A percentile compares a stretch with the other conserved stretches of the same genome.
These are phyloP conservation scores for Gymnocypris eckloni DNA, from an alignment of 2,797 vertebrate genomes.

Conservation along the genomic window DNA sequence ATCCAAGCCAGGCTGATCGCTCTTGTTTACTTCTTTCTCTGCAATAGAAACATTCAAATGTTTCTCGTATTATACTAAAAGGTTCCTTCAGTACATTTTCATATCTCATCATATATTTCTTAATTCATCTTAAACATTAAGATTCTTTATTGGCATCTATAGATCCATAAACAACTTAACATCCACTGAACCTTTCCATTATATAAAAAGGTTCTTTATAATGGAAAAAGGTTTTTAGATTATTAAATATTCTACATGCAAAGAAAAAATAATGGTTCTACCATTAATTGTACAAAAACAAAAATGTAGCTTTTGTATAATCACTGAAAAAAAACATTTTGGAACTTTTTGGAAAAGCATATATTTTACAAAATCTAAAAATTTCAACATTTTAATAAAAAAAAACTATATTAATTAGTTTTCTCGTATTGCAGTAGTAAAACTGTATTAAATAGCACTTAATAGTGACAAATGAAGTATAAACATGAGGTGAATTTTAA, in stretches of 20 bases:
- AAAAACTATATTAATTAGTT: neutral
- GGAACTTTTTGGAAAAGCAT: neutral
- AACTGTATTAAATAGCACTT: neutral
- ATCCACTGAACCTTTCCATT: neutral
- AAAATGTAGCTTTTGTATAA: neutral
- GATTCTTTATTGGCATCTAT: neutral
- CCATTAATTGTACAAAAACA: too few relatives aligned
- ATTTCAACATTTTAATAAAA: neutral
- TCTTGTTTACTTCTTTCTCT: constrained; percentile 54
- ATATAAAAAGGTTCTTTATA: neutral
- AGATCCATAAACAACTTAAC: neutral
- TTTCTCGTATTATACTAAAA: constrained; percentile 15
- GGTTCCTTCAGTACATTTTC: neutral
- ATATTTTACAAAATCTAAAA: neutral
- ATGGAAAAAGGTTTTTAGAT: neutral
- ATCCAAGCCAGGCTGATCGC: constrained; percentile 29
- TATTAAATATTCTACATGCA: neutral
- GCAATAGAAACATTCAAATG: constrained; percentile 45
- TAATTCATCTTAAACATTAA: neutral
- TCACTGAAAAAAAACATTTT: neutral
- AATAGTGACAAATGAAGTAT: neutral
- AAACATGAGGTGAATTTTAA: neutral
- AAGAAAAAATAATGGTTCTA: neutral
- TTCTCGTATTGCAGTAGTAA: neutral
- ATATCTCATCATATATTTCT: neutral